Base-by-base conservation (phyloP, 2,113 vertebrate genomes). In the Melanerpes aurifrons region DNA sequence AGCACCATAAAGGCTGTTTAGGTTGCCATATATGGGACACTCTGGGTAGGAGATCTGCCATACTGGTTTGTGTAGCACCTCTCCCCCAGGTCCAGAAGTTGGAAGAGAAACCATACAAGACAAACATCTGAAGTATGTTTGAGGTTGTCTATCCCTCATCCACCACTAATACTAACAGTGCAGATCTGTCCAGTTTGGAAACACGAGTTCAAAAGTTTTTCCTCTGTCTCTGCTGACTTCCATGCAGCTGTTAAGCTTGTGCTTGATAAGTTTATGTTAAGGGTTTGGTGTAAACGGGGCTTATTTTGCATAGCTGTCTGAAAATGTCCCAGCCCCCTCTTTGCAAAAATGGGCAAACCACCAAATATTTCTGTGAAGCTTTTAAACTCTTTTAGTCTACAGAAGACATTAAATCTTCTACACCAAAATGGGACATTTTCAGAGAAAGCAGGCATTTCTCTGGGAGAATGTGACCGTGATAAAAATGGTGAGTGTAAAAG, bases 301-400 rank as follows among this genome's bases (percentile, higher is more conserved):
- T 95, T 92, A 87, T 81, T 95, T 93, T 94, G 92, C 73, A 74
- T 75, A 90, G 79, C 82, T 92, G 79, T 90, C 82, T 88, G 58
- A 92, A 95, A 94, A 89, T 21, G 61, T 64, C 61, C 61, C 72
- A 47, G 66, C 31, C 28, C 11, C 37, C 58, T 37, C 74, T 89
- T 77, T 86, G 61, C 58, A 94, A 77, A 92, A 86, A 45, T 17
- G 73, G 94, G 93, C 88, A 93, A 75, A 94, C 75, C 37, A 81
- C 86, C 92, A 95, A 96, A 45, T 90, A 93, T 84, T 95, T 94
- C 69, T 88, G 45, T 84, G 86, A 94, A 88, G 76, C 90, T 96
- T 92, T 88, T 78, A 86, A 90, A 92, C 86, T 81, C 79, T 58
- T 88, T 18, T 45, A 61, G 58, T 66, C 83, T 86, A 62, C 69